Evolutionary conservation across 2,888 invertebrate species (phyloP).

Genomic region (Adineta ricciae): DNA sequence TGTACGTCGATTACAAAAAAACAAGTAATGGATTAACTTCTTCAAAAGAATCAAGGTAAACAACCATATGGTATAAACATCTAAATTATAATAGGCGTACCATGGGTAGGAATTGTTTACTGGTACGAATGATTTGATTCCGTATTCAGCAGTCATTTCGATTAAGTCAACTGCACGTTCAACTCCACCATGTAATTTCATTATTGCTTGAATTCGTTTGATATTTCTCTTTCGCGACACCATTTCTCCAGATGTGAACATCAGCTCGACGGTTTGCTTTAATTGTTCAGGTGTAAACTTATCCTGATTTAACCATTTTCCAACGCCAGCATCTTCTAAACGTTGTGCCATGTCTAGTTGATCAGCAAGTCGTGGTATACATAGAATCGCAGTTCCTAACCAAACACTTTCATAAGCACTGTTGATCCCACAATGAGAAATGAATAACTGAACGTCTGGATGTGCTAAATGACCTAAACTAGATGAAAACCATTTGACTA

Average conservation of each 20-base stretch:
- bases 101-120: not conserved
- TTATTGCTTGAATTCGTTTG: not conserved
- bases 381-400: not conserved
- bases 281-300: not conserved
- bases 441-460: not conserved
- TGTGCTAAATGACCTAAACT: not conserved
- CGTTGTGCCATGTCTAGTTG: not conserved
- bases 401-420: not conserved
- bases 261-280: not conserved
- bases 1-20: no score
- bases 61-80: not conserved
- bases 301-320: not conserved
- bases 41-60: no score
- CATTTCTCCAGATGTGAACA: not conserved
- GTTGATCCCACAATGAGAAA: not conserved
- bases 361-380: not conserved
- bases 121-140: not conserved
- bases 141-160: not conserved
- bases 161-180: not conserved
- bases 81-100: not conserved
- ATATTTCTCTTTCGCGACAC: not conserved
- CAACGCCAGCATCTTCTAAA: not conserved
- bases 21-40: no score
- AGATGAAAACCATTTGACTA: not conserved
- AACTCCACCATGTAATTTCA: not conserved